A percentile compares a stretch with the other conserved stretches of the same genome.
These are phyloP conservation scores for Pyrrhosoma nymphula DNA, from an alignment of 2,888 invertebrate genomes.

Conservation along the genomic window DNA sequence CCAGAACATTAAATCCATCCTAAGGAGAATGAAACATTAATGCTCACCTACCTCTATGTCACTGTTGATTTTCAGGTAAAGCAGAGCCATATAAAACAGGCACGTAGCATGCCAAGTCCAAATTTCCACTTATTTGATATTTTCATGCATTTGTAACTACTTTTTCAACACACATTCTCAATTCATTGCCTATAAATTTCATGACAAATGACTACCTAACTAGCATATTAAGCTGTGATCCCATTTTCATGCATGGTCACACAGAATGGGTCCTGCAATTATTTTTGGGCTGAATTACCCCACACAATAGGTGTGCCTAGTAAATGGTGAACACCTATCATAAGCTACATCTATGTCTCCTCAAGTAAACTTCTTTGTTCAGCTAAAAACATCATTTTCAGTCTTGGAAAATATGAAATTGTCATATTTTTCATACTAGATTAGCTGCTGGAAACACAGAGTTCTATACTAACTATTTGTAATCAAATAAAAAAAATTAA, in stretches of 20 bases:
- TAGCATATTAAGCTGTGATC: neutral
- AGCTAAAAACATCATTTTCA: too few species aligned
- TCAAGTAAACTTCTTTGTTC: too few species aligned
- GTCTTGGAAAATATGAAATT: too few species aligned
- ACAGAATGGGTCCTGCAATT: too few species aligned
- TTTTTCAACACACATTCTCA: neutral
- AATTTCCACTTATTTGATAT: neutral
- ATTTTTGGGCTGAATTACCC: too few species aligned
- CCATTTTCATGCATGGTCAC: neutral
- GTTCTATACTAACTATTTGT: too few species aligned
- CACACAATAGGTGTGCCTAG: too few species aligned
- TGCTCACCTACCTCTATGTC: conserved; percentile 28
- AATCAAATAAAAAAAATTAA: too few species aligned
- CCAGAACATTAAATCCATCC: neutral
- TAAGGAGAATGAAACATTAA: neutral
- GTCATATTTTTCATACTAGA: too few species aligned
- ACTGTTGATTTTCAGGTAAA: neutral
- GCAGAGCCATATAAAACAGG: neutral
- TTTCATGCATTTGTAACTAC: neutral
- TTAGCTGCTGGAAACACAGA: too few species aligned
- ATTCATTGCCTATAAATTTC: neutral
- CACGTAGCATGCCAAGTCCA: conserved; percentile 16
- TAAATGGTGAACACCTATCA: too few species aligned
- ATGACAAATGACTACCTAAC: neutral
- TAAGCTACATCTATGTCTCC: too few species aligned